Base-by-base conservation (phyloP, 2,113 vertebrate species). In the Cygnus atratus region DNA sequence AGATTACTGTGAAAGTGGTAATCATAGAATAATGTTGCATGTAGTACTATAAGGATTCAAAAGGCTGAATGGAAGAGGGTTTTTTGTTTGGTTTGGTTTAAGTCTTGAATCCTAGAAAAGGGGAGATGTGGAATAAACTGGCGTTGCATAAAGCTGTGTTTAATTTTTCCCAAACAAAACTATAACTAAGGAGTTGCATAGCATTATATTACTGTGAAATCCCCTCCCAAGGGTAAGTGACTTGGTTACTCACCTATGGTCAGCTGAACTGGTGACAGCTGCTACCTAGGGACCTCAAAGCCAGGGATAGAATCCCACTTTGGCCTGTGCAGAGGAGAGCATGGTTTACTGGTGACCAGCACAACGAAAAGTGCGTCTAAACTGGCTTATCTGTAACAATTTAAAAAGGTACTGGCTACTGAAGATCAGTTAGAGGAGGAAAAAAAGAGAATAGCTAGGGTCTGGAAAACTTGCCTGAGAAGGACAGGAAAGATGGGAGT, bases 361-460 rank as follows among this genome's bases (percentile, higher is more conserved):
- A n/a, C 0, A 1, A 31, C 5, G 26, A 29, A 0, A 2, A 22
- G 50, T 15, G 5, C 29, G 29, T 81, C 11, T 66, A 57, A 71
- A 39, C 28, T 33, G 26, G n/a, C 21, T 54, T 66, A 17, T 35
- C 29, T 12, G 26, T 28, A 55, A 33, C 37, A 55, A 8, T 33
- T 24, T 25, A 24, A 57, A 55, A 59, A 55, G 10, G 46, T 11
- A 21, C 26, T 58, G 54, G 13, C 20, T 9, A 16, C 31, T 43
- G 31, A 85, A 55, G 19, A 9, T 50, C 58, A 33, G 2, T 35
- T 54, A 76, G 18, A 20, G 41, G 24, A 52, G 61, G n/a, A n/a
- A 26, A 78, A 63, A 46, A 59, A 33, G 59, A 37, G 13, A 75
- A 70, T 6, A 19, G 8, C 3, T 22, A 6, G 18, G 16, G 21